A percentile compares a stretch with the other conserved stretches of the same genome.
Conservation (phyloP, 2,888 invertebrate genomes). For the Mamestra brassicae region DNA sequence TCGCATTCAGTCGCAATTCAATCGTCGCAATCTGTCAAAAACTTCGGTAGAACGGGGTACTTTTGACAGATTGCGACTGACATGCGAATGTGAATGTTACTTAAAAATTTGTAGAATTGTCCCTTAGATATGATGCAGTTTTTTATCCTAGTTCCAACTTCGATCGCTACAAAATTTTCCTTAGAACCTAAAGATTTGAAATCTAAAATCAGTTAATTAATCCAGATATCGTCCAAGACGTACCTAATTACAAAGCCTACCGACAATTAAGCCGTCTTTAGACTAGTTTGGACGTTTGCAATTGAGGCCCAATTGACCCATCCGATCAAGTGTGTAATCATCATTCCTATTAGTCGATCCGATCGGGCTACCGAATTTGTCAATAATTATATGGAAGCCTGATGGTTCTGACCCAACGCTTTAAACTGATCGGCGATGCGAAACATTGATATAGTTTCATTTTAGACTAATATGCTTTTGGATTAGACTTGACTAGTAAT, state of each 20-base stretch:
- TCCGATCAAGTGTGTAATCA: conserved; percentile 54
- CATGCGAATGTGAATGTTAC: too few species aligned
- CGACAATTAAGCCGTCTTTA: conserved; percentile 22
- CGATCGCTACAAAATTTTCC: background rate
- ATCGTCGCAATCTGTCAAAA: too few species aligned
- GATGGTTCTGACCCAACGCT: conserved; percentile 27
- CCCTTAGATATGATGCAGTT: background rate
- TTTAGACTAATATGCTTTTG: conserved; percentile 44
- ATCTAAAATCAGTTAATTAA: background rate
- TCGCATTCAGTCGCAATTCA: too few species aligned
- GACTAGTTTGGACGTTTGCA: conserved; percentile 13
- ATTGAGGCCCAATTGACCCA: conserved; percentile 49
- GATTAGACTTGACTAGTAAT: conserved; percentile 25
- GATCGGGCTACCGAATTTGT: conserved; percentile 50
- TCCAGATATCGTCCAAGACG: background rate
- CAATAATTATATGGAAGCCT: conserved; percentile 54
- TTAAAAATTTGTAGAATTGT: too few species aligned
- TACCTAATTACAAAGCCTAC: conserved; percentile 7
- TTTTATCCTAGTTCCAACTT: background rate
- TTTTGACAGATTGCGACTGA: too few species aligned
- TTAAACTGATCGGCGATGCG: conserved; percentile 31
- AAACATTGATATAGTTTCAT: conserved; percentile 29
- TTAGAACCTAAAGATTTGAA: background rate
- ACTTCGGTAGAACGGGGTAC: too few species aligned
- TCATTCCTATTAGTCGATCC: conserved; percentile 42